Conservation (phyloP, 2,797 vertebrate genomes). For the Salmo trutta region DNA sequence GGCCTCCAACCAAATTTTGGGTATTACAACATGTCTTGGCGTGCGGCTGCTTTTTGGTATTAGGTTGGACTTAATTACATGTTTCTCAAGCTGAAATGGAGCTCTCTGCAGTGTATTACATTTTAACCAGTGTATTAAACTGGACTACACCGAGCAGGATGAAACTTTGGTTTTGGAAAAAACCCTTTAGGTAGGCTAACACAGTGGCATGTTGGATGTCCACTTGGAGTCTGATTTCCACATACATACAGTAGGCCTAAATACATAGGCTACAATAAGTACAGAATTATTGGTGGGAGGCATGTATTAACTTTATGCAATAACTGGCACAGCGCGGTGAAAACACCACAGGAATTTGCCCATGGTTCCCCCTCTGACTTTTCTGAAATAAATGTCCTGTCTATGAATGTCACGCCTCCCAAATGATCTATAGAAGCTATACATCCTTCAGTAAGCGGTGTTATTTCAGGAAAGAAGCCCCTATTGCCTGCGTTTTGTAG, state of each 20-base stretch:
- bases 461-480: background rate
- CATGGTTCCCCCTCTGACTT: slow-evolving; percentile 31
- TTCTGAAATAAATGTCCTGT: slow-evolving; percentile 7
- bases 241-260: background rate
- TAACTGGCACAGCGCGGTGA: slow-evolving; percentile 54
- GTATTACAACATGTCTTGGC: slow-evolving; percentile 48
- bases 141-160: slow-evolving; percentile 18
- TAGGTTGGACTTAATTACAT: slow-evolving; percentile 27
- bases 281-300: slow-evolving; percentile 16
- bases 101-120: slow-evolving; percentile 22
- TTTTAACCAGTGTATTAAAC: slow-evolving; percentile 21
- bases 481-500: slow-evolving; percentile 26
- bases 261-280: too few relatives aligned
- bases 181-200: background rate
- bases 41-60: slow-evolving; percentile 19
- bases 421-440: background rate
- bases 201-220: background rate
- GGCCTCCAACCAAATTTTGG: slow-evolving; percentile 8
- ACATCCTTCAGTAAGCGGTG: background rate
- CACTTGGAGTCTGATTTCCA: background rate
- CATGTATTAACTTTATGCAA: slow-evolving; percentile 45
- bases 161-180: background rate
- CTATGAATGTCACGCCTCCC: slow-evolving; percentile 21
- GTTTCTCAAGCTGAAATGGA: slow-evolving; percentile 35
- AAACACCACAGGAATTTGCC: slow-evolving; percentile 56